Percentiles rank a stretch among this genome's conserved stretches.
Evolutionary conservation across 2,888 invertebrate genomes (phyloP).

Genomic region (Pammene fasciana): DNA sequence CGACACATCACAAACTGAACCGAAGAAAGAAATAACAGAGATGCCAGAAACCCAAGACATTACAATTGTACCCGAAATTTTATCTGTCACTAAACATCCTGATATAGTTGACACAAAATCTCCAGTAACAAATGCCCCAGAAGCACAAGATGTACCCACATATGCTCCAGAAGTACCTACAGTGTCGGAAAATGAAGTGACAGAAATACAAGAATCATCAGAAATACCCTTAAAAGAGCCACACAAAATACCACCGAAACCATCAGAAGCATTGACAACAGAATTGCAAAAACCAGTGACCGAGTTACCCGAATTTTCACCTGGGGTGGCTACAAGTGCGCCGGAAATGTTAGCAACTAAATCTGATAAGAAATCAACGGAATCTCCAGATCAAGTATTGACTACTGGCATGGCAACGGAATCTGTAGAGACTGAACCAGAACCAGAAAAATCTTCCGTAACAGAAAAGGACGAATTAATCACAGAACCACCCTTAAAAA

Average conservation of each 20-base stretch:
- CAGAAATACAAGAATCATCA: slow-evolving; percentile 5
- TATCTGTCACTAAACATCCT: not conserved
- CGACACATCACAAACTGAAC: not conserved
- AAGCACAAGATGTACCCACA: slow-evolving; percentile 10
- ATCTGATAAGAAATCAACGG: slow-evolving; percentile 40
- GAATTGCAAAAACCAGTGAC: slow-evolving; percentile 41
- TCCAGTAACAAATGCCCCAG: not conserved
- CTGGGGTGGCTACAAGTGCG: not conserved
- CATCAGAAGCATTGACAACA: slow-evolving; percentile 36
- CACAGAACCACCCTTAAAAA: slow-evolving; percentile 41
- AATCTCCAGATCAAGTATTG: slow-evolving; percentile 36
- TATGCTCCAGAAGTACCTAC: slow-evolving; percentile 20
- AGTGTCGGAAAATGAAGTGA: slow-evolving; percentile 11
- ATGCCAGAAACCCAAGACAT: slow-evolving; percentile 4
- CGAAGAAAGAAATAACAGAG: slow-evolving; percentile 10
- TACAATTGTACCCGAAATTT: not conserved
- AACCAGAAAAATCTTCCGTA: slow-evolving; percentile 9
- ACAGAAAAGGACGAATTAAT: slow-evolving; percentile 26
- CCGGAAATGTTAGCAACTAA: slow-evolving; percentile 36
- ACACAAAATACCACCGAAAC: slow-evolving; percentile 13
- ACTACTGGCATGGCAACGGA: slow-evolving; percentile 17
- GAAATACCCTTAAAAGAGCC: slow-evolving; percentile 3
- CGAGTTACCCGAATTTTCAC: slow-evolving; percentile 27
- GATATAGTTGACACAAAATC: not conserved
- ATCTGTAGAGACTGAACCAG: not conserved